Conservation (phyloP, 2,888 invertebrate species). For the Smittia aterrima region DNA sequence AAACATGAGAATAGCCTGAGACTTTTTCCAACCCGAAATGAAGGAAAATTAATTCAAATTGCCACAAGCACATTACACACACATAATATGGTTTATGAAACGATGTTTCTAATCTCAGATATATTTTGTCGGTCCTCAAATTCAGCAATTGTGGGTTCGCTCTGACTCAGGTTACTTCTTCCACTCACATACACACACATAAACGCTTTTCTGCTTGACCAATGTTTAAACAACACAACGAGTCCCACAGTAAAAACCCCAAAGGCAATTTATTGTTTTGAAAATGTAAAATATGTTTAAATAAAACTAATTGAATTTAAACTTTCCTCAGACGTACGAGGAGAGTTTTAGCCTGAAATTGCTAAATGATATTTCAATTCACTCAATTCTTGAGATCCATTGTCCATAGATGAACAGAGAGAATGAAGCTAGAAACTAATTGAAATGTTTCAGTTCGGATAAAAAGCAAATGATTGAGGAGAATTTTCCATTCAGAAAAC, state of each 20-base stretch:
- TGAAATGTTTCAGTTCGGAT: not conserved
- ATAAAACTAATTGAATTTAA: constrained; percentile 37
- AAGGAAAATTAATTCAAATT: constrained; percentile 39
- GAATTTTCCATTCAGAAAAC: not conserved
- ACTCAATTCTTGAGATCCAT: not conserved
- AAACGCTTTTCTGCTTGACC: not conserved
- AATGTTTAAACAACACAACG: constrained; percentile 6
- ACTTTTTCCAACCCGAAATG: not conserved
- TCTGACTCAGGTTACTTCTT: not conserved
- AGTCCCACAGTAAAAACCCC: not conserved
- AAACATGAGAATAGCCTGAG: not conserved
- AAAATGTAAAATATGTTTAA: constrained; percentile 39
- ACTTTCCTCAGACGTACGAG: not conserved
- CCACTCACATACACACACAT: not conserved
- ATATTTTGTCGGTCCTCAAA: constrained; percentile 6
- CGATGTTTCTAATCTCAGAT: constrained; percentile 34
- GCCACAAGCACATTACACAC: constrained; percentile 37
- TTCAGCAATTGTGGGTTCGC: not conserved
- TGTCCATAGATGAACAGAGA: no score
- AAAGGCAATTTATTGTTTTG: constrained; percentile 39
- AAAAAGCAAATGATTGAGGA: not conserved
- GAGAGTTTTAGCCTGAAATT: not conserved
- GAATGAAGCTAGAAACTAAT: not conserved
- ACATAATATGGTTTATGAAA: constrained; percentile 32
- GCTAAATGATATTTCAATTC: not conserved